Base-by-base conservation (phyloP, 2,888 invertebrate species). In the Nemotelus nigrinus region DNA sequence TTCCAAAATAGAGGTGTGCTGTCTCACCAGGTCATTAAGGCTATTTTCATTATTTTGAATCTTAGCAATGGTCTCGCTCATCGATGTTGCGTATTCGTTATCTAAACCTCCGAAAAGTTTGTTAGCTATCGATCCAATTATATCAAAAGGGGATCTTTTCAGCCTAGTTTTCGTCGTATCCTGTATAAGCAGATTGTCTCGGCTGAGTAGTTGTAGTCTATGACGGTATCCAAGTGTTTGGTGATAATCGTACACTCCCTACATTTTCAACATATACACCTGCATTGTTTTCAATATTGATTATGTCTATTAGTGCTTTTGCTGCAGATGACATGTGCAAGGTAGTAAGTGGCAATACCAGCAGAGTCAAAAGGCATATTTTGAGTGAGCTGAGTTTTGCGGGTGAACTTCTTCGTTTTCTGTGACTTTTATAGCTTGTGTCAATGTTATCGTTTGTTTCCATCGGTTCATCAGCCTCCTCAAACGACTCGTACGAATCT, bases 101-200 rank as follows among this genome's bases (percentile, higher is more conserved):
- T 74, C 74, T 7, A 74, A 10, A 3, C 47, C 50, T 8, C 74
- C 74, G 10, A 74, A 74, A 3, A 74, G n/a, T 39, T 60, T 63
- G 50, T 50, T 60, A 3, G 74, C 63, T 39, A 74, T 8, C 2
- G 60, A 57, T 25, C 74, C 74, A n/a, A 74, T 3, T 8, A 74
- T 63, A 8, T 74, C 74, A 3, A 74, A 50, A 7, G 74, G 63
- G 8, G 63, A 60, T 74, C 72, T 72, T 58, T 57, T 72, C 5
- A 10, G 1, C 7, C 58, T 57, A 3, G 43, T 39, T 8, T 25
- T 5, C 6, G 63, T 41, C 7, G 63, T 7, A 3, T 47, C 3
- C 8, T 53, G 41, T 39, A 50, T 5, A 53, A 53, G n/a, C 8
- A 70, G 3, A 7, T 50, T 70, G 39, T 53, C 25, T 3, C 48